These are phyloP conservation scores for Anastatus disparis DNA, from an alignment of 1,140 invertebrate species.

Conservation along the genomic window DNA sequence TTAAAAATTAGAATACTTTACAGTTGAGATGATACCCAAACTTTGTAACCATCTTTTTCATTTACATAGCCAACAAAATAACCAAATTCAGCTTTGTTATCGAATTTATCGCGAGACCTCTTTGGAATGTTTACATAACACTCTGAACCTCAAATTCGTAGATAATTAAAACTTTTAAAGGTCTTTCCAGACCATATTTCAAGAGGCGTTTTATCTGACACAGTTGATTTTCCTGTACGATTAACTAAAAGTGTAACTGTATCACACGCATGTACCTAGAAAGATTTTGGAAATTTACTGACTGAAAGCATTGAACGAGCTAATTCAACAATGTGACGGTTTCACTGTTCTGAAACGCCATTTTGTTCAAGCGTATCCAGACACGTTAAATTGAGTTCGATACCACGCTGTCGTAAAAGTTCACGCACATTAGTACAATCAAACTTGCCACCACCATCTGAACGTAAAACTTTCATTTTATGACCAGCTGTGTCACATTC, in stretches of 20 bases:
- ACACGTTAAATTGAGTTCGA: too few species aligned
- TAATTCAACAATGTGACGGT: not conserved
- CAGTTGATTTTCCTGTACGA: not conserved
- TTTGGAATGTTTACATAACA: constrained; percentile 14
- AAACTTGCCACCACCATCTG: too few species aligned
- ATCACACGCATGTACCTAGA: not conserved
- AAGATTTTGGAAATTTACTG: not conserved
- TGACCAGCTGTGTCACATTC: too few species aligned
- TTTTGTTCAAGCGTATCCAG: constrained; percentile 10
- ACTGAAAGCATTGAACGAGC: constrained; percentile 1
- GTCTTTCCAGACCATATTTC: constrained; percentile 5
- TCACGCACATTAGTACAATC: too few species aligned
- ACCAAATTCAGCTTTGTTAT: constrained; percentile 20
- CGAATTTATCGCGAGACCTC: constrained; percentile 24
- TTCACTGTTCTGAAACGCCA: not conserved
- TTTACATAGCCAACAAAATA: constrained; percentile 32
- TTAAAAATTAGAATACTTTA: too few species aligned
- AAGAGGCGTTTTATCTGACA: not conserved
- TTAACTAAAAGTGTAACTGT: not conserved
- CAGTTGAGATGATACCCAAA: constrained; percentile 16
- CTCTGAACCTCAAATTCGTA: constrained; percentile 6
- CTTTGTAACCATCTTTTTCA: constrained; percentile 24
- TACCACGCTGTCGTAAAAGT: too few species aligned
- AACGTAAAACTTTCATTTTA: too few species aligned
- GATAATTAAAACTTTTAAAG: not conserved